Base-by-base conservation (phyloP, 2,888 invertebrate species). In the Emmelina monodactyla region DNA sequence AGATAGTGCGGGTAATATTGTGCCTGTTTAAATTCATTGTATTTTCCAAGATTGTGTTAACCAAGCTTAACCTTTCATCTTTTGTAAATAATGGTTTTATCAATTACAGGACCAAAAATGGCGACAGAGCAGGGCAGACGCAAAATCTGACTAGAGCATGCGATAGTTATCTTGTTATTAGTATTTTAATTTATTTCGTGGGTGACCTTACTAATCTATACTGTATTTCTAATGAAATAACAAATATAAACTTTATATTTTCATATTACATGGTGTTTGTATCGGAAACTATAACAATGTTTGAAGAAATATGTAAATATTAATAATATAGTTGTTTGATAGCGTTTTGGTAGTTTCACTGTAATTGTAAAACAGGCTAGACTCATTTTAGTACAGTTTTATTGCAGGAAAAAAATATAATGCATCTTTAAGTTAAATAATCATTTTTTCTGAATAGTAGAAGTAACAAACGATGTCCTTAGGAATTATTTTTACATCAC, bases 21-120 rank as follows among this genome's bases (percentile, higher is more conserved):
- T n/a, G n/a, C n/a, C n/a, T n/a, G n/a, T n/a, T n/a, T n/a, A n/a
- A n/a, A n/a, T n/a, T n/a, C n/a, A n/a, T n/a, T n/a, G n/a, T n/a
- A n/a, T n/a, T n/a, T n/a, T n/a, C n/a, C n/a, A n/a, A n/a, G n/a
- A n/a, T n/a, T n/a, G n/a, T n/a, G n/a, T n/a, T n/a, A n/a, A n/a
- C n/a, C n/a, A n/a, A n/a, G n/a, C n/a, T n/a, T n/a, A n/a, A n/a
- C n/a, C n/a, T n/a, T n/a, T n/a, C n/a, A n/a, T n/a, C n/a, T n/a
- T 25, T 25, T 10, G 9, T 10, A 25, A 25, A 11, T 25, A 10
- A 3, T 11, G 11, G 25, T 41, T 51, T 50, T 47, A 42, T 55
- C 49, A 49, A 59, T 78, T 76, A 48, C 78, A 78, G 78, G 78
- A 78, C 48, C 78, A 73, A 58, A 78, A 76, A 55, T 78, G 78